Conservation (phyloP, 2,888 invertebrate genomes). For the Nymphalis polychloros region DNA sequence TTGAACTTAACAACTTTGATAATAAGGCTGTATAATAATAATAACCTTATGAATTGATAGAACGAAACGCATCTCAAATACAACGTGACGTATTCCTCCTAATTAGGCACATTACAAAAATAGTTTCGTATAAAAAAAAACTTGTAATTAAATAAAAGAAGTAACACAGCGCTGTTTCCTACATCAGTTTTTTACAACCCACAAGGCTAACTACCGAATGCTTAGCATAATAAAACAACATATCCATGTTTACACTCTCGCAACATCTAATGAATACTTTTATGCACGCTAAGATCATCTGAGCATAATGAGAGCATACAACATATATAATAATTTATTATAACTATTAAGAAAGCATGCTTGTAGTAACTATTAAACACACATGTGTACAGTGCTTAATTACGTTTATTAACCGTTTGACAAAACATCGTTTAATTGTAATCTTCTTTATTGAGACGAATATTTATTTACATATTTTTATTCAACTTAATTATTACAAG, state of each 20-base stretch:
- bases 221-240: slow-evolving; percentile 37
- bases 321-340: slow-evolving; percentile 9
- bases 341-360: neutral
- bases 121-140: slow-evolving; percentile 34
- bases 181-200: slow-evolving; percentile 39
- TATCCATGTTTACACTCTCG: slow-evolving; percentile 3
- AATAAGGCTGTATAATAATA: too few relatives aligned
- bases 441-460: neutral
- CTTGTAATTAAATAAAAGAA: slow-evolving; percentile 34
- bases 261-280: slow-evolving; percentile 26
- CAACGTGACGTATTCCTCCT: slow-evolving; percentile 1
- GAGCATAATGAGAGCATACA: slow-evolving; percentile 27
- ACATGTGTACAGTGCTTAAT: neutral
- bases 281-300: slow-evolving; percentile 19
- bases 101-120: slow-evolving; percentile 24
- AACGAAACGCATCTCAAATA: slow-evolving; percentile 6
- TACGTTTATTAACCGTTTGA: neutral
- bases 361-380: neutral
- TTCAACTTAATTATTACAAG: too few relatives aligned
- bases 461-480: too few relatives aligned
- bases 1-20: too few relatives aligned
- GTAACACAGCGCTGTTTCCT: slow-evolving; percentile 38
- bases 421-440: neutral
- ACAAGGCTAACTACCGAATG: slow-evolving; percentile 46
- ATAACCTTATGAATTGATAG: neutral